Base-by-base conservation (phyloP, 2,113 vertebrate species). In the Ictalurus punctatus region DNA sequence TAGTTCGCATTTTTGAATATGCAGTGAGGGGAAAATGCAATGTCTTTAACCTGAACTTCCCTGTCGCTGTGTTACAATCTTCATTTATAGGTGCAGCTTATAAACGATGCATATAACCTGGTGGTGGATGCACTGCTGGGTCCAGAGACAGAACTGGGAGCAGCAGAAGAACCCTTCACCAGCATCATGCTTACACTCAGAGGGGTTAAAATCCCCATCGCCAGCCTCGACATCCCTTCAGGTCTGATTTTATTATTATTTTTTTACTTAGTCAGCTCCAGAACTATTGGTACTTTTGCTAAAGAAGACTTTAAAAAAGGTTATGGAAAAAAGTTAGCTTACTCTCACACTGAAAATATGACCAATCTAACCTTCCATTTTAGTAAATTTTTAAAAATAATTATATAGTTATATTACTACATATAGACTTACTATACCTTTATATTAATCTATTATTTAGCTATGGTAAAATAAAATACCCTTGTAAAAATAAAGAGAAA, bases 201-300 rank as follows among this genome's bases (percentile, higher is more conserved):
- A 84, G 95, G 93, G 40, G 44, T 96, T 85, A 96, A 94, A 89
- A 94, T 96, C 84, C 96, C 96, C 61, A 95, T 96, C 0, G 92
- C 96, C 93, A 97, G 96, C 94, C 89, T 97, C 87, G 97, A 97
- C 27, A 93, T 97, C 52, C 97, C 96, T 52, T 97, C 97, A 95
- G 96, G 96, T 96, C 90, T 21, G 65, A 52, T 48, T 10, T 10
- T 52, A 12, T 10, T 40, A 21, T 37, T 73, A 12, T 10, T 40
- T 37, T 37, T 73, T 79, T 16, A 40, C 17, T 54, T 34, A 16
- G 1, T 80, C 25, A 27, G 44, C 21, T 78, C 3, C 73, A 44
- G 34, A 76, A 54, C 48, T 81, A 10, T 56, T 56, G 13, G 27
- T 74, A 74, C 17, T 6, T 0, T 74, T 21, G 34, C 2, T 74